Conservation (phyloP, 2,113 vertebrate species). For the Axis porcinus region DNA sequence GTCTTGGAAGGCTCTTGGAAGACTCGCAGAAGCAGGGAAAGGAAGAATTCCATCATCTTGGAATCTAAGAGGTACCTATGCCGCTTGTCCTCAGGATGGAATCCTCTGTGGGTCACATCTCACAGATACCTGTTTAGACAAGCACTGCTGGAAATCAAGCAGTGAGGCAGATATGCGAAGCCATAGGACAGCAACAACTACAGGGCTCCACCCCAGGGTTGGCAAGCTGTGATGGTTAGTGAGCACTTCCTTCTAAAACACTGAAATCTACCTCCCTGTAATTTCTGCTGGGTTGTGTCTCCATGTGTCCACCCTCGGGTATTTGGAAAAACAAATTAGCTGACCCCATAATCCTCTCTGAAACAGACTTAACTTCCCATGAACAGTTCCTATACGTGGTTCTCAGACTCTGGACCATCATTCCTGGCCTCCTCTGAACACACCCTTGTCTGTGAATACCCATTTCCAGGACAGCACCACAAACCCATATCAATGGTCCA, state of each 20-base stretch:
- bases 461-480: not conserved
- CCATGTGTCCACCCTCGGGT: not conserved
- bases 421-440: not conserved
- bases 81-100: not conserved
- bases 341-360: not conserved
- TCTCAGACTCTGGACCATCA: not conserved
- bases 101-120: not conserved
- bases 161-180: fast-evolving
- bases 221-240: fast-evolving
- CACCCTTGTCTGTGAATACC: not conserved
- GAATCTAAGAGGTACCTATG: not conserved
- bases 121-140: too few species aligned
- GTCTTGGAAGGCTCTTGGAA: not conserved
- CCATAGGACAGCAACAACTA: fast-evolving
- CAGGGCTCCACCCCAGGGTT: fast-evolving
- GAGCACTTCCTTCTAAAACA: not conserved
- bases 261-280: not conserved
- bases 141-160: not conserved
- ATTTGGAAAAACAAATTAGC: not conserved
- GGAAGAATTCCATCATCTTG: not conserved
- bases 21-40: not conserved
- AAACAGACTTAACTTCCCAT: not conserved
- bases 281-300: not conserved
- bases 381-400: not conserved
- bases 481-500: not conserved